phyloP scores from a whole-genome alignment of 92 coral and sea anemone genomes.

The Siderastrea siderea region DNA sequence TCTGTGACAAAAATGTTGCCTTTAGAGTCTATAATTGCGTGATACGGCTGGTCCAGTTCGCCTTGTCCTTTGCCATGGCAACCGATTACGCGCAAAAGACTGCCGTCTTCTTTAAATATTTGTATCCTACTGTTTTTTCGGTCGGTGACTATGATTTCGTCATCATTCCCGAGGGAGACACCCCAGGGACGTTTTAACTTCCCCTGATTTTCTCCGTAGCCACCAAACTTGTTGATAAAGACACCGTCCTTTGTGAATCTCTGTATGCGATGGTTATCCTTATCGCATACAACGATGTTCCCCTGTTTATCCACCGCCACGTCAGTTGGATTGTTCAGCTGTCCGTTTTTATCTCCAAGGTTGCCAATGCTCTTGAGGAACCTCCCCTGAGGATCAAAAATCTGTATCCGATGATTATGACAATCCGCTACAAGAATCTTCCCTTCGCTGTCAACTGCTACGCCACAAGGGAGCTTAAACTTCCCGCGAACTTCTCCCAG shows the following conservation, averaged over 20 bases:
- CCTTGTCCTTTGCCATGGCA: constrained; percentile 82
- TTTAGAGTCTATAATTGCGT: constrained; percentile 78
- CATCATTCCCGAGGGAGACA: constrained; percentile 76
- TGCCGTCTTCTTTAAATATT: constrained; percentile 85
- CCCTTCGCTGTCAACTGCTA: constrained; percentile 86
- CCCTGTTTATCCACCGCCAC: constrained; percentile 83
- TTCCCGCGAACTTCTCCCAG: constrained; percentile 77
- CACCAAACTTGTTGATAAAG: constrained; percentile 91
- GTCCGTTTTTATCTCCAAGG: constrained; percentile 92
- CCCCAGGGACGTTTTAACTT: constrained; percentile 98
- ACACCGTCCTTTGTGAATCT: constrained; percentile 89
- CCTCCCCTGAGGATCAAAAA: constrained; percentile 84
- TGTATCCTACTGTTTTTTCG: constrained; percentile 89
- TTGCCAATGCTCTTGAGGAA: constrained; percentile 85
- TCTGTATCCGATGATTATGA: constrained; percentile 93
- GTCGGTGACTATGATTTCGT: constrained; percentile 88
- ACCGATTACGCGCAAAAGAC: constrained; percentile 80
- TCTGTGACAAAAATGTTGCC: constrained; percentile 95
- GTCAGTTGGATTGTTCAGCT: constrained; percentile 94
- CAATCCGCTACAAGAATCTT: constrained; percentile 93
- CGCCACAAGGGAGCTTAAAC: constrained; percentile 96
- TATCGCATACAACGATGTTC: constrained; percentile 91
- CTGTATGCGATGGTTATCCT: constrained; percentile 95
- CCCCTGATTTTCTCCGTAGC: constrained; percentile 80
- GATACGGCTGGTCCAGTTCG: constrained; percentile 90